Conservation (phyloP, 2,113 vertebrate genomes). For the Pelmatolapia mariae region DNA sequence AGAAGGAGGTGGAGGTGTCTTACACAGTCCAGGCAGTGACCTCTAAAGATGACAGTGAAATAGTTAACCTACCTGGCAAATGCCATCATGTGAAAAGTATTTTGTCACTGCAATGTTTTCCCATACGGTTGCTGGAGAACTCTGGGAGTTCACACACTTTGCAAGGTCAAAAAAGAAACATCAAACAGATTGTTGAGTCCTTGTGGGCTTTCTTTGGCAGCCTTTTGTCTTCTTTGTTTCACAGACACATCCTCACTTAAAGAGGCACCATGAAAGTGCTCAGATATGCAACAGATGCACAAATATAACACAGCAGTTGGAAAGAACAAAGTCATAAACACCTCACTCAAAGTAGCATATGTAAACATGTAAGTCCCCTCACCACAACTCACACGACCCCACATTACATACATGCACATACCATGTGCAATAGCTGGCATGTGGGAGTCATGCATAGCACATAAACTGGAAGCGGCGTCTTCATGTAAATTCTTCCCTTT, state of each 20-base stretch:
- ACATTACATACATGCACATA: conserved; percentile 43
- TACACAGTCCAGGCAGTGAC: conserved; percentile 26
- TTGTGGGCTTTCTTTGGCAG: conserved; percentile 51
- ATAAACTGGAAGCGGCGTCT: conserved; percentile 65
- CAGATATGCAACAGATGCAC: conserved; percentile 21
- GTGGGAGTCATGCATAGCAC: conserved; percentile 54
- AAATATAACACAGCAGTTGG: conserved; percentile 18
- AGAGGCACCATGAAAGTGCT: background rate
- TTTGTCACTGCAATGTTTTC: conserved; percentile 30
- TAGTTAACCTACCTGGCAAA: conserved; percentile 57
- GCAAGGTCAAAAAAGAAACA: conserved; percentile 65
- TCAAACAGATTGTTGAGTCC: conserved; percentile 61
- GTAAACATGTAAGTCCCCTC: background rate
- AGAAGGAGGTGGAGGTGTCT: background rate
- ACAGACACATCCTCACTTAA: background rate
- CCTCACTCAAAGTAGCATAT: conserved; percentile 10
- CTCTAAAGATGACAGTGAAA: conserved; percentile 48
- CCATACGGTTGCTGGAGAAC: background rate
- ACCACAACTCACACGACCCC: conserved; percentile 9
- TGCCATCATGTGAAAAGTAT: conserved; percentile 50
- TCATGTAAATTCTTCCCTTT: conserved; percentile 66
- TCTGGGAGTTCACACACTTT: conserved; percentile 58
- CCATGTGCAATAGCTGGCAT: conserved; percentile 38
- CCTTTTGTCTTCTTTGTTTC: conserved; percentile 29
- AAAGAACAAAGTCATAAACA: conserved; percentile 25